Evolutionary conservation across 1,140 invertebrate genomes (phyloP), one percentile per base, ranked within the genome.

Genomic region (Calephelis nemesis): DNA sequence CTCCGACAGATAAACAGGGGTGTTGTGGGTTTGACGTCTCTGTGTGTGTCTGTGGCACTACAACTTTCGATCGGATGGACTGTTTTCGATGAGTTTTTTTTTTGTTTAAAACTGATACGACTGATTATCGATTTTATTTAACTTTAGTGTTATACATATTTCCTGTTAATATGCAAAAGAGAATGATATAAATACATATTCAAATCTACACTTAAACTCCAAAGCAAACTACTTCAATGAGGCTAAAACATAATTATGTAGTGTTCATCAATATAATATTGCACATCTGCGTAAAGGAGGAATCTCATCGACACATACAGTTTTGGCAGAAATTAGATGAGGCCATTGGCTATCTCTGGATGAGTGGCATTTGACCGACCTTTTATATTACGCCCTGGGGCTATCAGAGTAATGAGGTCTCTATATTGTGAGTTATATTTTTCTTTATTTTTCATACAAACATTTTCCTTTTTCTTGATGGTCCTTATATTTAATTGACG

Each of bases 221-320:
- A 50, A 12, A 73, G 68, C 62, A 73, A 69, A 64, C 67, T 73
- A 45, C 68, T 58, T 58, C 12, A 60, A 12, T 66, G 50, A 19
- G 70, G 65, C 71, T 50, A 67, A 65, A 69, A 73, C 68, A 67
- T 73, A 69, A 69, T 73, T 73, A 70, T 73, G 72, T 73, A 73
- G 65, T 50, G 69, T 72, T 70, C 67, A 64, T 70, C 66, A 75
- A 70, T 68, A 67, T 49, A 69, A 63, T 45, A 63, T 74, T 64
- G 60, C 68, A 69, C 47, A 64, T 70, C 54, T 58, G 54, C 54
- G 19, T 58, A 30, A 58, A 19, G 10, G 54, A 58, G 12, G 30
- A 58, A 58, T 39, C 52, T 54, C 52, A 58, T 58, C 15, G 54
- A 58, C 54, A 58, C 54, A 58, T 58, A 11, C 15, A 58, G 54